Base-by-base conservation (phyloP, 2,113 vertebrate species). In the Melanerpes formicivorus region DNA sequence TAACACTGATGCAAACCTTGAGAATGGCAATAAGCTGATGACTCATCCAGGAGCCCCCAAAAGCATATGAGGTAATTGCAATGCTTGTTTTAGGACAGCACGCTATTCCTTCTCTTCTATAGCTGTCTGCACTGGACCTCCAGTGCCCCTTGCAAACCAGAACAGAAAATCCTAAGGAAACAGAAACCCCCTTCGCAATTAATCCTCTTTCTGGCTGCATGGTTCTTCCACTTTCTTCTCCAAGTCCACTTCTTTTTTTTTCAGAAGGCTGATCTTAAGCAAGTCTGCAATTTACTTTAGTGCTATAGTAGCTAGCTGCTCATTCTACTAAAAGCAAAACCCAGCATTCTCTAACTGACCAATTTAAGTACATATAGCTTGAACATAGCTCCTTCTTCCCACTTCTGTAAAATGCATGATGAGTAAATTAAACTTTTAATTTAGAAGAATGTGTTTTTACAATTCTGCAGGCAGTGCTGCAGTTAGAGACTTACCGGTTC, bases 401-500 rank as follows among this genome's bases (percentile, higher is more conserved):
- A 62, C 26, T 29, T 82, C 29, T 69, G 48, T 75, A 74, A 67
- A 79, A 90, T 42, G 66, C 30, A 77, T 3, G 0, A 56, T 18
- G 6, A 78, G 10, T 48, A 64, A 56, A 46, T 19, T 63, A 63
- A 46, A 42, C 11, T 6, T 40, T 54, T n/a, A 3, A 19, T 46
- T 90, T 90, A 73, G 13, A 34, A 34, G 67, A n/a, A 4, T 0
- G 0, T 10, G 32, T 70, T 87, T 93, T 56, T 60, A 42, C 26
- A 46, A 12, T 17, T 18, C 46, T 29, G 50, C 23, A 84, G 71
- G 48, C n/a, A 72, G 29, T 14, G 26, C 32, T n/a, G 26, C 11
- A 10, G 9, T 10, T 5, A 74, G 1, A 26, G 46, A 76, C 93
- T 94, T 91, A 98, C 97, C 26, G 93, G 96, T 40, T 97, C 96